Base-by-base conservation (phyloP, 2,113 vertebrate species). In the Pundamilia nyererei region DNA sequence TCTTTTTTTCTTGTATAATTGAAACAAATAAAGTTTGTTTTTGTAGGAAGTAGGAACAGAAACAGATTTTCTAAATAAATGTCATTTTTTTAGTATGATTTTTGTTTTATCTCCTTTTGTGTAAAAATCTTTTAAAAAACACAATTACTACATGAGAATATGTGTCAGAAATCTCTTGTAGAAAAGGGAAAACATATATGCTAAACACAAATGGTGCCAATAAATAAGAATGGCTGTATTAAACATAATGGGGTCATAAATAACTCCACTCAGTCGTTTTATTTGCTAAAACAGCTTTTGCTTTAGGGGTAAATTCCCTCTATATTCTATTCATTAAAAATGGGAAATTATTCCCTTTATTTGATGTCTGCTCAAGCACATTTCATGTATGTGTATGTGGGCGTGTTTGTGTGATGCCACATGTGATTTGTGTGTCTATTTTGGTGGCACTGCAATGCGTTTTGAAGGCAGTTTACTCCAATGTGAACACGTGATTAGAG, bases 291-390 rank as follows among this genome's bases (percentile, higher is more conserved):
- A 47, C 6, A 47, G 4, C 42, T 29, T 11, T 29, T 47, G 45
- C 15, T 77, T 49, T 7, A 49, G 15, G 70, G 26, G 26, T 49
- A 72, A 77, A 77, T 77, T 77, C 42, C 6, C 42, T 70, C 21
- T 9, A 15, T 81, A 87, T 84, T 84, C 29, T 21, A 24, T 80
- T 38, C 11, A 65, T 38, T 68, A 4, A 38, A 68, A 38, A 68
- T 26, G 62, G 62, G 19, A 45, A 35, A 60, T 86, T 89, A 45
- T 53, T 83, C 38, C 40, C 65, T 88, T 35, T 33, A 4, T 7
- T 86, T 86, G 86, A 89, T 86, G 55, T 68, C 33, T 55, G 40
- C 75, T 81, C 65, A 65, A 81, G 62, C 58, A 80, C 70, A 90
- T 79, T 24, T 40, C 72, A 42, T 26, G 17, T 35, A 14, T 45